A percentile compares a stretch with the other conserved stretches of the same genome.
Evolutionary conservation across 2,797 vertebrate genomes (phyloP).

Genomic region (Odontamblyopus lacepedii): DNA sequence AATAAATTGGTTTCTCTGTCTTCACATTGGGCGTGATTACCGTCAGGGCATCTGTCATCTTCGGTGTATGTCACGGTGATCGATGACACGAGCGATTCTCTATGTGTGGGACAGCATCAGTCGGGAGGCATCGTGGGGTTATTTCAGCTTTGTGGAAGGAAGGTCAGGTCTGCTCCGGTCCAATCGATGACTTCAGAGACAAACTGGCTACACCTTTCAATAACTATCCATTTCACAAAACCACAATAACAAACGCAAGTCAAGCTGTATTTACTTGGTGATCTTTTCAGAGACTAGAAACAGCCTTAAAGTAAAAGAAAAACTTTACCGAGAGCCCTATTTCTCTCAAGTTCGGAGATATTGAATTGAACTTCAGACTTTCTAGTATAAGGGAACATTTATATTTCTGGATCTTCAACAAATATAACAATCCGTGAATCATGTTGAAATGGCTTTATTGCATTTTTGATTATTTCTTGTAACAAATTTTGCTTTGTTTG

Average conservation of each 20-base stretch:
- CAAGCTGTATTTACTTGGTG: neutral
- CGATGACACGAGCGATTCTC: slow-evolving; percentile 48
- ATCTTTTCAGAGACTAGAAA: neutral
- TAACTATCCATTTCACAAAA: slow-evolving; percentile 30
- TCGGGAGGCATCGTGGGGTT: slow-evolving; percentile 59
- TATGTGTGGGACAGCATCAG: slow-evolving; percentile 34
- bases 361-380: too few species aligned
- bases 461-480: too few species aligned
- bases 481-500: too few species aligned
- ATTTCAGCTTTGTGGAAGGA: slow-evolving; percentile 43
- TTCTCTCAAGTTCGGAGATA: neutral
- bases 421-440: too few species aligned
- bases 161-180: slow-evolving; percentile 54
- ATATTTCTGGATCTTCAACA: too few species aligned
- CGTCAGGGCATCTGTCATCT: slow-evolving; percentile 72
- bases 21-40: slow-evolving; percentile 64
- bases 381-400: too few species aligned
- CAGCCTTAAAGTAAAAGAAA: neutral
- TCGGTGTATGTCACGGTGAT: slow-evolving; percentile 63
- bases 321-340: neutral
- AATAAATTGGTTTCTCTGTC: slow-evolving; percentile 66
- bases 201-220: slow-evolving; percentile 48
- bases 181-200: slow-evolving; percentile 70
- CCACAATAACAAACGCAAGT: slow-evolving; percentile 10
- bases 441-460: too few species aligned